Evolutionary conservation across 2,797 vertebrate species (phyloP), one percentile per base, ranked within the genome.

Genomic region (Streptopelia turtur): DNA sequence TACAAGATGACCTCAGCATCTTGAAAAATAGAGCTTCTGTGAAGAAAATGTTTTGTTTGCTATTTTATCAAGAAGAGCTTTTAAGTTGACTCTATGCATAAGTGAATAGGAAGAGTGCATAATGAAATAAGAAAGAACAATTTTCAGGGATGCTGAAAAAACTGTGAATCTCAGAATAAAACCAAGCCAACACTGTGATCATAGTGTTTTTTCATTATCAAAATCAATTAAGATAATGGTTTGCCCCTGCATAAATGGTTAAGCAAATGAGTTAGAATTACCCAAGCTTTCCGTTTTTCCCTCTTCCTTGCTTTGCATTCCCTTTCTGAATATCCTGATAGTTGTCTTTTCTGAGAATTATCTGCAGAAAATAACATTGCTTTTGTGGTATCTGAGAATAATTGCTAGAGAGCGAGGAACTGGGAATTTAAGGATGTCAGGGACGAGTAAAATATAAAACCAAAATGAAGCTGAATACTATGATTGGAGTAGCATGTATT

Each of bases 11-110:
- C 81, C 80, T 94, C 77, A 87, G 43, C 43, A 31, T 89, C 88
- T 90, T 95, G 64, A 60, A 94, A 91, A 95, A 90, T 64, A 74
- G 70, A 87, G 53, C 41, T 81, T 91, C 82, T 59, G 55, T 37
- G 57, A 92, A 90, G 39, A 90, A 95, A 80, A 85, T 61, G 14
- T 65, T 89, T 90, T 64, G 47, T 83, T 94, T 95, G 85, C 68
- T 87, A 33, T 86, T 88, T 91, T 30, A 70, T 59, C 56, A 60
- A 59, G 53, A 93, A 92, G 63, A 83, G 53, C 52, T 95, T 95
- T 77, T 16, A 56, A 56, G 63, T 72, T 76, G 33, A 55, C 75
- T 72, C 74, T 72, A 7, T 3, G 10, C 45, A 43, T 31, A 90
- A 84, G 35, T 63, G 35, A 93, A 56, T 49, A 68, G 45, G 39